Evolutionary conservation across 1,140 invertebrate species (phyloP).

Genomic region (Leptopilina clavipes): DNA sequence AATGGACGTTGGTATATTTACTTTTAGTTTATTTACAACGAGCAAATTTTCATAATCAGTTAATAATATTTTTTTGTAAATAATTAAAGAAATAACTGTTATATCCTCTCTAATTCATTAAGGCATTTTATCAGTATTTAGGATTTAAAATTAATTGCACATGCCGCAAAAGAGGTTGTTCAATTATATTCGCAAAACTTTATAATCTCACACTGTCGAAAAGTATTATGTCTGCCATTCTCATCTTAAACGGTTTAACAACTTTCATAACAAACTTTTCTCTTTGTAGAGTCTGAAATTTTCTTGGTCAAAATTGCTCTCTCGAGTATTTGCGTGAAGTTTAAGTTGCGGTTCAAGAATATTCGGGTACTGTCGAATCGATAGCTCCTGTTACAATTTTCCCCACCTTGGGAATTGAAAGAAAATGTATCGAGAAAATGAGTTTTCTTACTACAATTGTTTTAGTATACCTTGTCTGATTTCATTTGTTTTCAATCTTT

Average conservation of each 20-base stretch:
- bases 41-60: too few species aligned
- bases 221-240: constrained; percentile 21
- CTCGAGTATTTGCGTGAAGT: constrained; percentile 18
- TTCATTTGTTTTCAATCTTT: neutral
- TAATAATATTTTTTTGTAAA: too few species aligned
- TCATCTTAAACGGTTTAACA: constrained; percentile 5
- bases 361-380: neutral
- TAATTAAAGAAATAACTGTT: too few species aligned
- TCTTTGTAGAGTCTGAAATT: neutral
- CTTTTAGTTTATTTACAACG: too few species aligned
- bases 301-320: constrained; percentile 24
- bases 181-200: constrained; percentile 3
- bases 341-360: constrained; percentile 4
- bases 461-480: neutral
- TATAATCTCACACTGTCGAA: constrained; percentile 17
- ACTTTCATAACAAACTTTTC: constrained; percentile 30
- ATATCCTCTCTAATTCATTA: too few species aligned
- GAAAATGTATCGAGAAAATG: neutral
- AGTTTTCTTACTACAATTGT: neutral
- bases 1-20: too few species aligned
- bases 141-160: constrained; percentile 8
- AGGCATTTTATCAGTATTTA: neutral
- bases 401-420: neutral
- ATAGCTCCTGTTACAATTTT: constrained; percentile 14
- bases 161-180: neutral